A percentile compares a stretch with the other conserved stretches of the same genome.
phyloP scores from a whole-genome alignment of 35 echinoderm and acorn worm genomes.

The Strongylocentrotus purpuratus region DNA sequence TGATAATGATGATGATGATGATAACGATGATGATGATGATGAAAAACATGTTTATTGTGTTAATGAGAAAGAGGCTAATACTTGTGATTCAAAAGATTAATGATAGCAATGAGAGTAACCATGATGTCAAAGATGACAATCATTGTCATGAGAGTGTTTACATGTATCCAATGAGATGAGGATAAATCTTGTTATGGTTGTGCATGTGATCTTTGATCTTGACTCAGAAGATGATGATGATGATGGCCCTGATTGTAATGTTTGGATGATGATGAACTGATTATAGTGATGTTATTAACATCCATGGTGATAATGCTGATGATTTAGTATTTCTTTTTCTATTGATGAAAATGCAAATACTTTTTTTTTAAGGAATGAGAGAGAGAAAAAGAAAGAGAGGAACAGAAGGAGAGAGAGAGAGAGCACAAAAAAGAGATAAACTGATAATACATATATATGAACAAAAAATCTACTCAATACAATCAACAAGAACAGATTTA shows the following conservation, averaged over 20 bases:
- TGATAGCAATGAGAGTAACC: background rate
- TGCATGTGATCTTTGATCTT: background rate
- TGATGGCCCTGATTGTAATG: background rate
- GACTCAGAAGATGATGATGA: background rate
- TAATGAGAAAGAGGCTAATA: background rate
- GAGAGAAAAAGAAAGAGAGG: background rate
- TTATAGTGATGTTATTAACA: background rate
- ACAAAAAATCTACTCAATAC: background rate
- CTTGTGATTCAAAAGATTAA: background rate
- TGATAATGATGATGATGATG: background rate
- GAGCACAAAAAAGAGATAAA: too few relatives aligned
- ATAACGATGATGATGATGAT: background rate
- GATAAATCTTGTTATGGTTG: too few relatives aligned
- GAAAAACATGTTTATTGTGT: background rate
- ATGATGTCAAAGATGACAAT: background rate
- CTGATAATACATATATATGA: too few relatives aligned
- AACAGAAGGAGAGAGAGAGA: background rate
- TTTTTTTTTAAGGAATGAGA: background rate
- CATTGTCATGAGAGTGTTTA: too few relatives aligned
- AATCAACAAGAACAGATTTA: background rate
- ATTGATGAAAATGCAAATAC: too few relatives aligned
- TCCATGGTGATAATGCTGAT: background rate
- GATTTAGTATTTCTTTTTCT: background rate
- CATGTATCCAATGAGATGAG: too few relatives aligned
- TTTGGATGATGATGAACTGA: background rate